These are phyloP conservation scores for Eospalax fontanierii DNA, from an alignment of 2,797 vertebrate genomes.

Conservation along the genomic window DNA sequence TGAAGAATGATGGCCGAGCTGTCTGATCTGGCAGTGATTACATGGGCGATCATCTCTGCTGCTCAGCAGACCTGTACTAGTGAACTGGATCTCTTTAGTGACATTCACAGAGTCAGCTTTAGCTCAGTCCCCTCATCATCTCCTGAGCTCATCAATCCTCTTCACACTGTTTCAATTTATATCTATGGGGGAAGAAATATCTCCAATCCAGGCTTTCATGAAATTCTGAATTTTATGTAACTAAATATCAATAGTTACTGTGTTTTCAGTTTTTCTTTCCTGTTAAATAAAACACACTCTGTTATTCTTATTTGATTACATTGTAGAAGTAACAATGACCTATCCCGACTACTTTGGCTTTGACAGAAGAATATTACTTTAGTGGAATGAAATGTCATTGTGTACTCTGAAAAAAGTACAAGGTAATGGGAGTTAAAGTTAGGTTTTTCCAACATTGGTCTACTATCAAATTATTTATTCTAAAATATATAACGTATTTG, in stretches of 20 bases:
- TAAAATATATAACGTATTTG: not conserved
- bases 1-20: not conserved
- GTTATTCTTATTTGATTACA: not conserved
- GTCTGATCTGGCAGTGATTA: slow-evolving; percentile 35
- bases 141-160: slow-evolving; percentile 19
- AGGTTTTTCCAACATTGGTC: not conserved
- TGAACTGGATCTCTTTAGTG: slow-evolving; percentile 71
- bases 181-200: not conserved
- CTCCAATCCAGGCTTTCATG: not conserved
- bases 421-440: not conserved
- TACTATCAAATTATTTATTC: not conserved
- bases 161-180: slow-evolving; percentile 57
- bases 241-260: slow-evolving; percentile 43
- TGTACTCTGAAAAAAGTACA: not conserved
- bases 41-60: not conserved
- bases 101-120: slow-evolving; percentile 16
- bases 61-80: not conserved
- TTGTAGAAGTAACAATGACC: not conserved
- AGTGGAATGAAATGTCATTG: not conserved
- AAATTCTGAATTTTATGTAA: not conserved
- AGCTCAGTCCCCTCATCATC: not conserved
- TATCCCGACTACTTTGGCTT: not conserved
- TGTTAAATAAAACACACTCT: not conserved
- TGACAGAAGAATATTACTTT: not conserved
- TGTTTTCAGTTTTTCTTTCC: not conserved